Base-by-base conservation (phyloP, 1,140 invertebrate species). In the Bemisia tabaci region DNA sequence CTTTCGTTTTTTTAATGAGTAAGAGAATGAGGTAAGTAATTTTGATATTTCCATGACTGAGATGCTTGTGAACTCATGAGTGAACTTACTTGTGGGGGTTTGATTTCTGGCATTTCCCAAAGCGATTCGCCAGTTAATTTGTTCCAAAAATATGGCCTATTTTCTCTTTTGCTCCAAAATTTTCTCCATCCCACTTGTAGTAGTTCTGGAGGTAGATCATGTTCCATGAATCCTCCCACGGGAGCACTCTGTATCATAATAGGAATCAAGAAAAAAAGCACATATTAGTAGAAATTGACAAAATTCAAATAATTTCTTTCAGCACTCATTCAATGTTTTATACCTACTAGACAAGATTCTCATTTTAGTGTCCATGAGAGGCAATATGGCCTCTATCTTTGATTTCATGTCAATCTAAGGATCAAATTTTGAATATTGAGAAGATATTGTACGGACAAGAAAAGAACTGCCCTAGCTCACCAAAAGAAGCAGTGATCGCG, bases 161-260 rank as follows among this genome's bases (percentile, higher is more conserved):
- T 94, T 79, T 97, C 95, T 67, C 94, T 79, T 77, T 94, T 95
- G 64, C 93, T 96, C 94, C 94, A 97, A 76, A 93, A 95, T 73
- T 94, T 95, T 70, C 94, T 87, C 95, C 95, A 98, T 0, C 95
- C 95, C 74, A 93, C 90, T 73, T 92, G 88, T 2, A 94, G 79
- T 24, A 97, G 79, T 77, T 97, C 94, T n/a, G 84, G 81, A 60
- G 91, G 90, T 27, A 95, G 78, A 73, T 95, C 93, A 67, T 74
- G 75, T 59, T 83, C 82, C 2, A 78, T 66, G 71, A 78, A 83
- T 25, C 73, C 75, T 33, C 75, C 72, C 58, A 72, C 68, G 66
- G 75, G 73, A n/a, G 74, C 64, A 60, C 77, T 74, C 79, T 79
- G 61, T 22, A n/a, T n/a, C n/a, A n/a, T n/a, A n/a, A n/a, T n/a